Evolutionary conservation across 2,888 invertebrate genomes (phyloP).

Genomic region (Physocephala rufipes): DNA sequence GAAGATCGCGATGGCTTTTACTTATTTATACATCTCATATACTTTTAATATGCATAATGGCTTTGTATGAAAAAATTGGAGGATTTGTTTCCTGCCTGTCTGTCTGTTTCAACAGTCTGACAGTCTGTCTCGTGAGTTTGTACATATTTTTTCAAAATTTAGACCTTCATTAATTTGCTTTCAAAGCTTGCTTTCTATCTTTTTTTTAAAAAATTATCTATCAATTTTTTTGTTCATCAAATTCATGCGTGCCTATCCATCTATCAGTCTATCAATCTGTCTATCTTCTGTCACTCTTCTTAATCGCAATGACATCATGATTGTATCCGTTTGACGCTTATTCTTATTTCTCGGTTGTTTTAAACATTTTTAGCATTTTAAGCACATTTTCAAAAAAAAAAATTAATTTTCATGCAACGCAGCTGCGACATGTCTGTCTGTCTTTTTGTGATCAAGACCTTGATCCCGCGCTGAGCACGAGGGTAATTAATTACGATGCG

Average conservation of each 20-base stretch:
- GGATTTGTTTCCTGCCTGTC: too few species aligned
- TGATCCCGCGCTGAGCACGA: constrained; percentile 31
- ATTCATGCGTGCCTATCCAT: background rate
- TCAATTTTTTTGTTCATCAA: background rate
- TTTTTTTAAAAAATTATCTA: background rate
- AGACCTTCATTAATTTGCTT: too few species aligned
- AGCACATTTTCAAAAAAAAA: constrained; percentile 23
- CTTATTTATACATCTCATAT: too few species aligned
- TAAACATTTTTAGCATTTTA: constrained; percentile 25
- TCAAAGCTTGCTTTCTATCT: background rate
- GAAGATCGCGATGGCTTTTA: too few species aligned
- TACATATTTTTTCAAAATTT: too few species aligned
- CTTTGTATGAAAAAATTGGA: too few species aligned
- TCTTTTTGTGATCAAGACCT: constrained; percentile 32
- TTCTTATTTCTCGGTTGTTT: background rate
- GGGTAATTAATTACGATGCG: background rate
- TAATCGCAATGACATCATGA: constrained; percentile 26
- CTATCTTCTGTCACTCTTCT: background rate
- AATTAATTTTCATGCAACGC: constrained; percentile 29
- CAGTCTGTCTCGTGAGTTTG: too few species aligned
- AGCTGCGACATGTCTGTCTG: constrained; percentile 23
- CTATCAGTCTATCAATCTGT: background rate
- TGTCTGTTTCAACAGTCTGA: too few species aligned
- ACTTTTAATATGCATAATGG: too few species aligned
- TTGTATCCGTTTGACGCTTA: background rate